Base-by-base conservation (phyloP, 1,140 invertebrate genomes). In the Stegodyphus mimosarum region DNA sequence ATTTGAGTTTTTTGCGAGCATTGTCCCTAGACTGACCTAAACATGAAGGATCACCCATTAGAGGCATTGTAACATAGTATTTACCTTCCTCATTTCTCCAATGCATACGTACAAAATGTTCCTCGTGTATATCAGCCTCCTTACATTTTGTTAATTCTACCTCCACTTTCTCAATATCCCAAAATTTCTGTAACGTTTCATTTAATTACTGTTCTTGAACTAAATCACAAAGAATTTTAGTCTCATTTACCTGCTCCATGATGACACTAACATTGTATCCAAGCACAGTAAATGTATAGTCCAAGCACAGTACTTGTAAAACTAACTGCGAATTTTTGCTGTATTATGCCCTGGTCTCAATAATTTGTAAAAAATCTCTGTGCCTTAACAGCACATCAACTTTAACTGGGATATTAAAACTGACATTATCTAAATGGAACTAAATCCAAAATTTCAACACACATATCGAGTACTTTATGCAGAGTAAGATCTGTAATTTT, bases 281-380 rank as follows among this genome's bases (percentile, higher is more conserved):
- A n/a, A n/a, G n/a, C n/a, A n/a, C n/a, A n/a, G n/a, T n/a, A n/a
- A n/a, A n/a, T n/a, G n/a, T n/a, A n/a, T n/a, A n/a, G n/a, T n/a
- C n/a, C n/a, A n/a, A n/a, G n/a, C n/a, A n/a, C n/a, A n/a, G n/a
- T n/a, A n/a, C n/a, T n/a, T n/a, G n/a, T n/a, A n/a, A n/a, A 71
- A 7, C 69, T 33, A 49, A 71, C 11, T 33, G 49, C 69, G 7
- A 7, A 48, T 13, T 71, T 71, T 71, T 71, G 69, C 49, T 48
- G 17, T 7, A 71, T 49, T 71, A 48, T 52, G 50, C 5, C 72
- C 72, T 7, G n/a, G 51, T 17, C 50, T 74, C 6, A 74, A 48
- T n/a, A 74, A 9, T 17, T 74, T 50, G 53, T 74, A 74, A 74
- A 74, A 74, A 11, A 74, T 74, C 33, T 74, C 72, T 10, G 72